Percentiles rank a stretch among this genome's conserved stretches.
Evolutionary conservation across 1,140 invertebrate species (phyloP).

Genomic region (Sarcophaga peregrina): DNA sequence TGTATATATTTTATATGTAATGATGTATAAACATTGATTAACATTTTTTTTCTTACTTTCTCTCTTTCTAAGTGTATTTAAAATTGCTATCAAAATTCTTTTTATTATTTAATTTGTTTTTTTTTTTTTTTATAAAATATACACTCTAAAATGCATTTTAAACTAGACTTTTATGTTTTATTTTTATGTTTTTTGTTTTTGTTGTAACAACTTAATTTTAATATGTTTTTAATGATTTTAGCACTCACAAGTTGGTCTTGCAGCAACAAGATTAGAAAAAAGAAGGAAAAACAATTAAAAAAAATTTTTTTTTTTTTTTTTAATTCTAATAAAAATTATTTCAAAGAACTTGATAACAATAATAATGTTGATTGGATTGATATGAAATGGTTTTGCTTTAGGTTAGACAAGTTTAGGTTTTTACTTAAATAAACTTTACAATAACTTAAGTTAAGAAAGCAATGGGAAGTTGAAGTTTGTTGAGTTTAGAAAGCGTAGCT

Average conservation of each 20-base stretch:
- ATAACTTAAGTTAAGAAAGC: constrained; percentile 35
- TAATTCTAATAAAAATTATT: too few relatives aligned
- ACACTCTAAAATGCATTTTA: constrained; percentile 6
- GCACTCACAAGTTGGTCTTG: not conserved
- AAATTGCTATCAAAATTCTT: not conserved
- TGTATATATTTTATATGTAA: not conserved
- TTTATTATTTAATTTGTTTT: not conserved
- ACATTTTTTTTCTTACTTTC: not conserved
- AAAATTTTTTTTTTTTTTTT: too few relatives aligned
- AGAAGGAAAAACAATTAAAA: too few relatives aligned
- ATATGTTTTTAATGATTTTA: not conserved
- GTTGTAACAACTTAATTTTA: constrained; percentile 7
- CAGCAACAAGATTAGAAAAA: too few relatives aligned
- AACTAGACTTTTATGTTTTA: not conserved
- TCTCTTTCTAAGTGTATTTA: not conserved
- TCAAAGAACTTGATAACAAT: too few relatives aligned
- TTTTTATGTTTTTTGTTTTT: not conserved
- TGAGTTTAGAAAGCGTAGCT: not conserved
- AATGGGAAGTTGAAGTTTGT: not conserved
- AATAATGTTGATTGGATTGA: not conserved
- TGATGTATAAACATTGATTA: not conserved
- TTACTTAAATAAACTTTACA: not conserved
- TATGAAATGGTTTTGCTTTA: not conserved
- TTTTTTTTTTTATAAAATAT: constrained; percentile 15
- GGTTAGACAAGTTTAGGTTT: not conserved